Percentiles rank a stretch among this genome's conserved stretches.
phyloP scores from a whole-genome alignment of 2,888 invertebrate species.

The Leucophenga maculata region DNA sequence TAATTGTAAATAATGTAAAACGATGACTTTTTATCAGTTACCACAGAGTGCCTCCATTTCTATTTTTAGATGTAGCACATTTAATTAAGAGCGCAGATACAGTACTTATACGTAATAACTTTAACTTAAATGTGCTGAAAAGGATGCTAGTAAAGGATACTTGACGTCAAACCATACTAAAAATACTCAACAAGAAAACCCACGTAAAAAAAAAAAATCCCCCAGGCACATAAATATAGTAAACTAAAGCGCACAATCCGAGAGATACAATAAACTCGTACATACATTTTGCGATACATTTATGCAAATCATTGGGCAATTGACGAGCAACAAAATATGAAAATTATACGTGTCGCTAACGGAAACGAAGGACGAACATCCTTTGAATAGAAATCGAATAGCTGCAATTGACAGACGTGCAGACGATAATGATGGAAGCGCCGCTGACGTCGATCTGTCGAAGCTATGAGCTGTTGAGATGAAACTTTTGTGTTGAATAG shows the following conservation, averaged over 20 bases:
- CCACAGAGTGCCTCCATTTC: too few species aligned
- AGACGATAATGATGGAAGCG: conserved; percentile 40
- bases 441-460: neutral
- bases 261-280: neutral
- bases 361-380: conserved; percentile 42
- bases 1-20: too few species aligned
- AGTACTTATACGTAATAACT: too few species aligned
- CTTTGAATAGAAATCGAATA: conserved; percentile 37
- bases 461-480: neutral
- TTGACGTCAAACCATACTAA: too few species aligned
- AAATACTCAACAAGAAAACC: too few species aligned
- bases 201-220: conserved; percentile 6
- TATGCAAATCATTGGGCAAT: conserved; percentile 56
- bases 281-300: conserved; percentile 3
- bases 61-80: too few species aligned
- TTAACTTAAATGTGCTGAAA: too few species aligned
- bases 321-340: conserved; percentile 54
- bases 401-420: conserved; percentile 62
- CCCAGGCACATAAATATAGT: conserved; percentile 24
- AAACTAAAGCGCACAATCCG: conserved; percentile 36
- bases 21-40: too few species aligned
- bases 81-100: too few species aligned
- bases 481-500: neutral
- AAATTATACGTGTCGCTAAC: conserved; percentile 55
- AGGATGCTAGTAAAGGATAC: too few species aligned